Evolutionary conservation across 2,888 invertebrate genomes (phyloP).

Genomic region (Antheraea yamamai): DNA sequence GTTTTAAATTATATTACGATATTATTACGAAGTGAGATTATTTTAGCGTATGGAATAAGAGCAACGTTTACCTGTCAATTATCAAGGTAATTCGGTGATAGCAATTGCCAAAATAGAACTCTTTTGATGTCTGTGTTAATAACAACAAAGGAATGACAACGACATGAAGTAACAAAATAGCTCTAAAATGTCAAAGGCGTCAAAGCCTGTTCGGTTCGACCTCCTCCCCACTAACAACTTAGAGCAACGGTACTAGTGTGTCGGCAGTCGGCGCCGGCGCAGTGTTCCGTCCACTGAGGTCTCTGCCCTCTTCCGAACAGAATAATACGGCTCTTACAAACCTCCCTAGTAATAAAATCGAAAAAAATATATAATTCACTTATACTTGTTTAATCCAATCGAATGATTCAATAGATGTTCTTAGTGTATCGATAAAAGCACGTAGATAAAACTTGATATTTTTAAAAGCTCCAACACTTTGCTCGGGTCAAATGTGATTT

Average conservation of each 20-base stretch:
- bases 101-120: conserved; percentile 27
- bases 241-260: conserved; percentile 70
- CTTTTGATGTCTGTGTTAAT: conserved; percentile 38
- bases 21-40: neutral
- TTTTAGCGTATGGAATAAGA: neutral
- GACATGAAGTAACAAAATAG: conserved; percentile 56
- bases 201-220: conserved; percentile 60
- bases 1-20: neutral
- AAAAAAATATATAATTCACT: neutral
- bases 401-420: neutral
- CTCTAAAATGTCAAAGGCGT: conserved; percentile 62
- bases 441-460: neutral
- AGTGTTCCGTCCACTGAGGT: conserved; percentile 59
- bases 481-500: conserved; percentile 51
- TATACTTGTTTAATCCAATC: neutral
- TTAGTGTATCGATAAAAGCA: neutral
- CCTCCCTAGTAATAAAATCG: neutral
- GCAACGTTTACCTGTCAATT: neutral
- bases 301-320: conserved; percentile 64
- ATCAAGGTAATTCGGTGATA: conserved; percentile 1
- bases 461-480: neutral
- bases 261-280: conserved; percentile 60
- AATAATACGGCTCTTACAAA: neutral
- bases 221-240: conserved; percentile 66
- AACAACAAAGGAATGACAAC: conserved; percentile 27